Evolutionary conservation across 1,140 invertebrate species (phyloP).

Genomic region (Rhopalosiphum maidis): DNA sequence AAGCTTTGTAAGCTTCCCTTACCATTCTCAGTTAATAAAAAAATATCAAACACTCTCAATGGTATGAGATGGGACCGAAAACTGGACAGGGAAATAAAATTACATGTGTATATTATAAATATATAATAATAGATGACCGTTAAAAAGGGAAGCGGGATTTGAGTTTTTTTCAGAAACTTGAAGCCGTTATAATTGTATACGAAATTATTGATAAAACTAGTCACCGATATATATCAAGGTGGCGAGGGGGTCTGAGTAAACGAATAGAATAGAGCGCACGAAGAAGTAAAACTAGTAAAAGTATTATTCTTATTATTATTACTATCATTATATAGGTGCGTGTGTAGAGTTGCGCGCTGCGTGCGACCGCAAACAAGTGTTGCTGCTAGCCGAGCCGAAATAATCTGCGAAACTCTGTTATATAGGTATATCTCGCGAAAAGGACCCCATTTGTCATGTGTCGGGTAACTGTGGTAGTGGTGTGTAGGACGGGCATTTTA

Average conservation of each 20-base stretch:
- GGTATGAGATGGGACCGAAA: too few species aligned
- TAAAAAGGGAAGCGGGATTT: neutral
- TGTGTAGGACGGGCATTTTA: conserved; percentile 11
- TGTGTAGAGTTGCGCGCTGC: neutral
- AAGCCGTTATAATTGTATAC: neutral
- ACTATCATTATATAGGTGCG: neutral
- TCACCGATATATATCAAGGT: neutral
- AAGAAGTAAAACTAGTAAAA: neutral
- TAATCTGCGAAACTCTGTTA: conserved; percentile 41
- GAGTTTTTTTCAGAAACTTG: neutral
- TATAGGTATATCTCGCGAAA: neutral
- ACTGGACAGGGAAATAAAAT: too few species aligned
- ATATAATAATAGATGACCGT: neutral
- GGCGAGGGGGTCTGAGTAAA: neutral
- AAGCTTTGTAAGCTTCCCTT: too few species aligned
- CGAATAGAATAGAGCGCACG: neutral
- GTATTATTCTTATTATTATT: neutral
- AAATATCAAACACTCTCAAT: too few species aligned
- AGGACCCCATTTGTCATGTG: conserved; percentile 54
- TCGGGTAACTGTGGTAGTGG: neutral
- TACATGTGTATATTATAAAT: too few species aligned
- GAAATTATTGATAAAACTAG: neutral
- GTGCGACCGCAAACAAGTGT: conserved; percentile 56
- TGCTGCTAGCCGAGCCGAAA: conserved; percentile 10
- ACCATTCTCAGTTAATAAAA: too few species aligned